A percentile compares a stretch with the other conserved stretches of the same genome.
Conservation (phyloP, 2,888 invertebrate species). For the Keiferia lycopersicella region DNA sequence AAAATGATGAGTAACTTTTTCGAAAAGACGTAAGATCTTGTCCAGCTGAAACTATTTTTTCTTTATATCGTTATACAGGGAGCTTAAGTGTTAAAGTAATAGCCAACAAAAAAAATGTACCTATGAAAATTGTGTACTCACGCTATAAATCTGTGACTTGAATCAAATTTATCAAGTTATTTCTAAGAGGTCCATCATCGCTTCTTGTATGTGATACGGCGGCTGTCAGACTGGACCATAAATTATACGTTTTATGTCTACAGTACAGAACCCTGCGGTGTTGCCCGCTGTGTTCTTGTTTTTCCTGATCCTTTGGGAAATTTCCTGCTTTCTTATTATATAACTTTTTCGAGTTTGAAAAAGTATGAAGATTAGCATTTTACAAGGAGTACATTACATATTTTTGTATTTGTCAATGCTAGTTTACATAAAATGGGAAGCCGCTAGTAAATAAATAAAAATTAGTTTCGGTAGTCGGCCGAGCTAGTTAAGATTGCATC, state of each 20-base stretch:
- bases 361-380: too few relatives aligned
- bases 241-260: constrained; percentile 48
- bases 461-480: neutral
- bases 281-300: neutral
- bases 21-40: too few relatives aligned
- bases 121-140: neutral
- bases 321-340: neutral
- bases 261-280: neutral
- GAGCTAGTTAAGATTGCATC: constrained; percentile 5
- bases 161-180: constrained; percentile 46
- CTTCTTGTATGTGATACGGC: constrained; percentile 48
- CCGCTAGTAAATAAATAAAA: too few relatives aligned
- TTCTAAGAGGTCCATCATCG: constrained; percentile 60
- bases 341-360: too few relatives aligned
- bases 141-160: constrained; percentile 32
- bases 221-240: constrained; percentile 44
- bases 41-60: too few relatives aligned
- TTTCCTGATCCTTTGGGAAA: neutral
- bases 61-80: too few relatives aligned
- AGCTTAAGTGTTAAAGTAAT: too few relatives aligned
- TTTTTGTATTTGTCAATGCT: too few relatives aligned
- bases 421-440: too few relatives aligned
- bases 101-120: too few relatives aligned
- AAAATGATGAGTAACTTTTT: too few relatives aligned
- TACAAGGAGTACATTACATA: too few relatives aligned